Base-by-base conservation (phyloP, 2,797 vertebrate genomes). In the Eidolon dupreanum region DNA sequence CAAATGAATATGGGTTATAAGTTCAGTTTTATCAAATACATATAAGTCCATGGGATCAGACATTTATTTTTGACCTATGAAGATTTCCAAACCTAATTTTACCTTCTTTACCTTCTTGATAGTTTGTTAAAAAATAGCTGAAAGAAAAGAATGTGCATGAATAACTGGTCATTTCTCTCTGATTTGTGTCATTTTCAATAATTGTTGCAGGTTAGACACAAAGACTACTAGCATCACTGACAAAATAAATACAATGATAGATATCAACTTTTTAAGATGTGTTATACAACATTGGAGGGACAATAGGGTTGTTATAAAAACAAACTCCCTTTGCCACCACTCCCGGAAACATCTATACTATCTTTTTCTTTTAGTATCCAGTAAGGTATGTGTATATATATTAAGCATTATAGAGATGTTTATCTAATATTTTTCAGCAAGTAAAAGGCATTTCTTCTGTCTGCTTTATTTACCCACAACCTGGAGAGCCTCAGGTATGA, bases 361-460 rank as follows among this genome's bases (percentile, higher is more conserved):
- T 36, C 10, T 92, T 87, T 87, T 61, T 68, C 89, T 95, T 89
- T 94, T 92, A 59, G 55, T 22, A 82, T 55, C 19, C 8, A 63
- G 0, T 41, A 16, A 84, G 55, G 61, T 10, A 20, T 73, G 31
- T 2, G 3, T 51, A 66, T 43, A 61, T 85, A 17, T 49, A n/a
- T 59, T 57, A 74, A 75, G 43, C 46, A 41, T 31, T 49, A 11
- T 36, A 53, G 38, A 15, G 8, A 24, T 95, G 38, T 53, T 96
- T 74, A 8, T 26, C 26, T 63, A 83, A 57, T 78, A 57, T 8
- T 92, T 87, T 79, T 87, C 41, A 90, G 63, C 74, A 78, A 89
- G n/a, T 36, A 70, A 89, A 81, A 87, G 43, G 38, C 6, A 75
- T 66, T 85, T 90, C 16, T 16, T 19, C 31, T 84, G 5, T 26